Percentiles rank a stretch among this genome's conserved stretches.
Conservation (phyloP, 23 tunicate species). For the Phallusia fumigata region DNA sequence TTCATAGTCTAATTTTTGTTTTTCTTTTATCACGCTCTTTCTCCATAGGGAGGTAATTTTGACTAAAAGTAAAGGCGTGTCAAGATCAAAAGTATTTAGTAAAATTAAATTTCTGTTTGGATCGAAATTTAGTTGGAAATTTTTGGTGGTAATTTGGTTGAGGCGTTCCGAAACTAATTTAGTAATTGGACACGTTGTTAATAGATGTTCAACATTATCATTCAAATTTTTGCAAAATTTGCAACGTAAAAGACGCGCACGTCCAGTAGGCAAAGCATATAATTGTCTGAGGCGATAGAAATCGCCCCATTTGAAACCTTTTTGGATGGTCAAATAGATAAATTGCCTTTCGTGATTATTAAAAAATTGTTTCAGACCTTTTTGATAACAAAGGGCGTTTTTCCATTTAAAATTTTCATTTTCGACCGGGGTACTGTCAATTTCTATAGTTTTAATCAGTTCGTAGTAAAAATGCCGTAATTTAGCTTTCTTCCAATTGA, state of each 20-base stretch:
- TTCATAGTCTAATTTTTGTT: neutral
- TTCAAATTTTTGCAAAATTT: too few species aligned
- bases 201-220: too few species aligned
- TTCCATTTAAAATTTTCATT: too few species aligned
- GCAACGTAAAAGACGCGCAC: neutral
- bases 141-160: neutral
- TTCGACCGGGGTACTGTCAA: too few species aligned
- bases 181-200: too few species aligned
- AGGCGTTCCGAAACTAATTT: too few species aligned
- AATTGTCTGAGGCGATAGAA: too few species aligned
- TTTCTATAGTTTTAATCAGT: too few species aligned
- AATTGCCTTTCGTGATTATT: too few species aligned
- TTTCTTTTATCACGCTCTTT: neutral
- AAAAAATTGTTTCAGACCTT: constrained; percentile 3
- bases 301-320: too few species aligned
- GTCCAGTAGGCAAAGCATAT: neutral
- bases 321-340: too few species aligned
- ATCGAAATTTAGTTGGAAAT: neutral
- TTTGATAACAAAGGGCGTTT: neutral
- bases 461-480: neutral
- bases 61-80: neutral
- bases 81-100: neutral
- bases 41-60: neutral
- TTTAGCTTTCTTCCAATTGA: neutral
- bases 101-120: too few species aligned